These are phyloP conservation scores for Dolichallabes microphthalmus DNA, from an alignment of 2,113 vertebrate genomes.

Conservation along the genomic window DNA sequence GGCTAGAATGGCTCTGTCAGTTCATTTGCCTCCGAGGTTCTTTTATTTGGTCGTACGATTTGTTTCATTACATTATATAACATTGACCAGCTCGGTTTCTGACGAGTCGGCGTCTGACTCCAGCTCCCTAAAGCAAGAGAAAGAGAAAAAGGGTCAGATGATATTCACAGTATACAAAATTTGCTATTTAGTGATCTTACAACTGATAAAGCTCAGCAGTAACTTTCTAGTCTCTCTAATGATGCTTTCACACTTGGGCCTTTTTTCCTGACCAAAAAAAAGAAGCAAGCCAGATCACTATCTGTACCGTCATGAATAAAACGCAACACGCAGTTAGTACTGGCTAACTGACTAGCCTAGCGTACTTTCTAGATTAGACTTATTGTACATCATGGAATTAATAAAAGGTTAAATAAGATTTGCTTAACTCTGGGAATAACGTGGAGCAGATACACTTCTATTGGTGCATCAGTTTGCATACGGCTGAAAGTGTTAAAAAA, in stretches of 20 bases:
- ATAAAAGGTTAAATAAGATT: neutral
- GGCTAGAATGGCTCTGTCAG: conserved; percentile 20
- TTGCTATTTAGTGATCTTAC: neutral
- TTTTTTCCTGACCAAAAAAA: neutral
- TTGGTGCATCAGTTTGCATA: neutral
- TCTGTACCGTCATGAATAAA: neutral
- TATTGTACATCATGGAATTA: neutral
- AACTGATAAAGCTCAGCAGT: neutral
- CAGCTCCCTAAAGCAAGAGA: conserved; percentile 58
- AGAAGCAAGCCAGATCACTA: neutral
- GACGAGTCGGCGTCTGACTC: conserved; percentile 67
- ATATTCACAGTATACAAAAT: neutral
- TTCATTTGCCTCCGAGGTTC: conserved; percentile 52
- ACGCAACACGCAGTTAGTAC: neutral
- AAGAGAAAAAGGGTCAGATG: conserved; percentile 2
- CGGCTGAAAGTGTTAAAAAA: neutral
- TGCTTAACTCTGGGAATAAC: neutral
- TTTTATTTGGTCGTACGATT: neutral
- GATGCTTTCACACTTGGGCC: neutral
- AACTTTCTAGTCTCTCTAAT: neutral
- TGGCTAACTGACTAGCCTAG: neutral
- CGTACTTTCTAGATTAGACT: neutral
- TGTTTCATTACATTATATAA: conserved; percentile 58
- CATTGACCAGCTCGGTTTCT: conserved; percentile 56
- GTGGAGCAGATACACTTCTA: neutral